These are phyloP conservation scores for Nipponia nippon DNA, from an alignment of 2,113 vertebrate genomes.

Conservation along the genomic window DNA sequence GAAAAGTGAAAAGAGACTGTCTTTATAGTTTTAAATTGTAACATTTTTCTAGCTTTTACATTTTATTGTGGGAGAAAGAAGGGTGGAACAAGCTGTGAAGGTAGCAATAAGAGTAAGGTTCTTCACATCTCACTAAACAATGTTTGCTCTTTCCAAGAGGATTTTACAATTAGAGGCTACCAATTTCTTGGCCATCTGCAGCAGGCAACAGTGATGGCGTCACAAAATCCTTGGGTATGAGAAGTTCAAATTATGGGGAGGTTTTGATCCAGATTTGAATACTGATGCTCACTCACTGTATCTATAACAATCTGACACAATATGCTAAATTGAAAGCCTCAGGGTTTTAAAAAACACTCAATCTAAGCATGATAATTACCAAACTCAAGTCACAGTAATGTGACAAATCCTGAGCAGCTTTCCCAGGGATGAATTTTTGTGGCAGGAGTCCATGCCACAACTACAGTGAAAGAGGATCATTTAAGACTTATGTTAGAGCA, in stretches of 20 bases:
- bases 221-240: not conserved
- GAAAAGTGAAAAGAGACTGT: not conserved
- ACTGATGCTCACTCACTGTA: not conserved
- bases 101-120: not conserved
- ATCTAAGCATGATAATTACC: not conserved
- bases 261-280: not conserved
- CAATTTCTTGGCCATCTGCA: not conserved
- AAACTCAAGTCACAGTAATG: not conserved
- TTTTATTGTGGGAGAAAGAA: not conserved
- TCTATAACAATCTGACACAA: not conserved
- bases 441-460: not conserved
- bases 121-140: not conserved
- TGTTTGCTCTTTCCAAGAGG: not conserved
- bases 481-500: not conserved
- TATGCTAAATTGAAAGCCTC: not conserved
- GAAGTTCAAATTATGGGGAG: not conserved
- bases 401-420: not conserved
- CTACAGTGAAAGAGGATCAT: not conserved
- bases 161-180: not conserved
- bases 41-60: not conserved
- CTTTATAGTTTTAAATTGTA: not conserved
- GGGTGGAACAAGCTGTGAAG: not conserved
- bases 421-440: not conserved
- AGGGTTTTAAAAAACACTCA: not conserved
- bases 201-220: not conserved